phyloP scores from a whole-genome alignment of 2,797 vertebrate species.

The Pseudochirops corinnae region DNA sequence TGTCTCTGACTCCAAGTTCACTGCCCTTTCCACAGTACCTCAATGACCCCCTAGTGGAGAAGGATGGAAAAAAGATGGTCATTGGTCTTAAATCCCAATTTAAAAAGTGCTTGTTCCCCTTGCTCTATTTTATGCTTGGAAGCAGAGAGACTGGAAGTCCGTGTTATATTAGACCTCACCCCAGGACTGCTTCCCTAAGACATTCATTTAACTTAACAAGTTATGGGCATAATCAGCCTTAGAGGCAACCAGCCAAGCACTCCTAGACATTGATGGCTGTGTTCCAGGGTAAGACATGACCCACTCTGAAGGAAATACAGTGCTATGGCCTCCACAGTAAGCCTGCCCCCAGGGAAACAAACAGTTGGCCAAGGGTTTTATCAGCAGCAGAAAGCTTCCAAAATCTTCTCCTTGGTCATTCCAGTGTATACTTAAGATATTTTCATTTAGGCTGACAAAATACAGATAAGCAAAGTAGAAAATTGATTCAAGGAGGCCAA shows the following conservation, averaged over 20 bases:
- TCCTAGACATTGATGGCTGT: not conserved
- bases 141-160: not conserved
- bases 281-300: conserved; percentile 42
- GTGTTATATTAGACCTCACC: not conserved
- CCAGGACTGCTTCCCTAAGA: conserved; percentile 16
- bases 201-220: conserved; percentile 7
- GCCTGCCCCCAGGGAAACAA: not conserved
- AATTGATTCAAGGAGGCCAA: conserved; percentile 6
- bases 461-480: conserved; percentile 26
- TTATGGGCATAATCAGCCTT: conserved; percentile 28
- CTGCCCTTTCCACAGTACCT: not conserved
- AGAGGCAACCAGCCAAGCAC: conserved; percentile 42
- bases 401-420: conserved; percentile 1
- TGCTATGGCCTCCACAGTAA: not conserved
- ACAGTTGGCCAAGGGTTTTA: not conserved
- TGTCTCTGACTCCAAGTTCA: not conserved
- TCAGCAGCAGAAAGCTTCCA: conserved; percentile 39
- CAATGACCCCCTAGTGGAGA: not conserved
- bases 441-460: not conserved
- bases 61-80: not conserved
- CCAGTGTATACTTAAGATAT: not conserved
- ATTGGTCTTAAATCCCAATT: not conserved
- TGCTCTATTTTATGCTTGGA: not conserved
- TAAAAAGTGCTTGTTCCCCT: conserved; percentile 2
- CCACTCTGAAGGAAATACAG: not conserved